phyloP scores from a whole-genome alignment of 2,888 invertebrate genomes.

The Amblyjoppa proteus region DNA sequence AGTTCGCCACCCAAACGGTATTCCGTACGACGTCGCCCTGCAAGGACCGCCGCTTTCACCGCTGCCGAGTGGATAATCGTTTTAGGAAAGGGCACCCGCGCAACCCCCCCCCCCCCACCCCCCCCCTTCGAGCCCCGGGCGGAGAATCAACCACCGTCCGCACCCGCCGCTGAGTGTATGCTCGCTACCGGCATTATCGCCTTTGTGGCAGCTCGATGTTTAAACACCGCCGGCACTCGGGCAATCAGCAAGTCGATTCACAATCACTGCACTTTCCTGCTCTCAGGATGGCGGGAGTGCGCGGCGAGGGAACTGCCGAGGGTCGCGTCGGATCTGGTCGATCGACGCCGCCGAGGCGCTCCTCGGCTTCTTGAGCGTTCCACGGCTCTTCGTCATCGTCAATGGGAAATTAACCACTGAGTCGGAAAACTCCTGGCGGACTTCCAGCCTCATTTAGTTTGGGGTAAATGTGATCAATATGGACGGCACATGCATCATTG shows the following conservation, averaged over 20 bases:
- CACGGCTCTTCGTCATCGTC: conserved; percentile 13
- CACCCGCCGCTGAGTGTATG: conserved; percentile 12
- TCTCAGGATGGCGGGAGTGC: conserved; percentile 20
- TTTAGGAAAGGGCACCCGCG: conserved; percentile 80
- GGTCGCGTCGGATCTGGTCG: not conserved
- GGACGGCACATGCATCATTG: too few relatives aligned
- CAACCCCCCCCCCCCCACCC: conserved; percentile 37
- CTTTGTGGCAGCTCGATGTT: conserved; percentile 81
- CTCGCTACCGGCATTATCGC: conserved; percentile 79
- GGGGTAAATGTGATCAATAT: too few relatives aligned
- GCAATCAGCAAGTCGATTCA: conserved; percentile 82
- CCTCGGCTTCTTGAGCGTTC: not conserved
- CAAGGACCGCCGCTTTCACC: conserved; percentile 74
- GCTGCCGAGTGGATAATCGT: conserved; percentile 83
- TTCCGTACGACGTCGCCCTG: conserved; percentile 45
- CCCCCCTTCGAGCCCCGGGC: not conserved
- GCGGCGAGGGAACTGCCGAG: conserved; percentile 3
- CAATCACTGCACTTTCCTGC: conserved; percentile 77
- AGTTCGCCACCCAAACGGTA: conserved; percentile 50
- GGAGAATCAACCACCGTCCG: not conserved
- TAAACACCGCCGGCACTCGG: conserved; percentile 81
- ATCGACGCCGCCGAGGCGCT: conserved; percentile 50
- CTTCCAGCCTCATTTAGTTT: too few relatives aligned
- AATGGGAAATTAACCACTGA: not conserved
- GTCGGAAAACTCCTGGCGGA: not conserved